phyloP scores from a whole-genome alignment of 2,888 invertebrate species.

The Drosophila merina region DNA sequence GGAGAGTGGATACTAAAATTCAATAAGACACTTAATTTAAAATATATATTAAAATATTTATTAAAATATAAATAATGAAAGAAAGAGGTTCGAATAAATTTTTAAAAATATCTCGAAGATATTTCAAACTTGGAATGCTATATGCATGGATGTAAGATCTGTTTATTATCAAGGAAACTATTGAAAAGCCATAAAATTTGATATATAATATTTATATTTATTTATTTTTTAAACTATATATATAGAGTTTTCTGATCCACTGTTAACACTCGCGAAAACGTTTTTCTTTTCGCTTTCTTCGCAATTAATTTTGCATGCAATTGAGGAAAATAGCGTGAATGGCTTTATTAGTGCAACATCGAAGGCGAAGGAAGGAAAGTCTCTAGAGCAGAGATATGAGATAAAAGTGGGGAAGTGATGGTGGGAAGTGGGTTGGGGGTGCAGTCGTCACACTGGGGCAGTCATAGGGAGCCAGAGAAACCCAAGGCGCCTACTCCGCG shows the following conservation, averaged over 20 bases:
- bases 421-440: background rate
- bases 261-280: conserved; percentile 26
- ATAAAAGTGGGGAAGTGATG: background rate
- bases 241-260: conserved; percentile 18
- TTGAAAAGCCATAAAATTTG: no score
- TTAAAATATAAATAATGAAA: no score
- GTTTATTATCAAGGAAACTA: no score
- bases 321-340: conserved; percentile 47
- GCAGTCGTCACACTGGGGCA: background rate
- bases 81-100: no score
- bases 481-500: conserved; percentile 12
- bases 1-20: background rate
- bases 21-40: no score
- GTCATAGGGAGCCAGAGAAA: background rate
- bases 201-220: no score
- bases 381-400: conserved; percentile 5
- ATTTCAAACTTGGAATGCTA: no score
- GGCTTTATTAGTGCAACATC: conserved; percentile 54
- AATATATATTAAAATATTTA: background rate
- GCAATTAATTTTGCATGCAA: conserved; percentile 46
- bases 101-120: no score
- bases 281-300: conserved; percentile 29
- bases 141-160: no score
- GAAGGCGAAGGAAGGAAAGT: conserved; percentile 2
- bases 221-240: background rate